Evolutionary conservation across 2,113 vertebrate species (phyloP), one percentile per base, ranked within the genome.

Genomic region (Spea multiplicata): DNA sequence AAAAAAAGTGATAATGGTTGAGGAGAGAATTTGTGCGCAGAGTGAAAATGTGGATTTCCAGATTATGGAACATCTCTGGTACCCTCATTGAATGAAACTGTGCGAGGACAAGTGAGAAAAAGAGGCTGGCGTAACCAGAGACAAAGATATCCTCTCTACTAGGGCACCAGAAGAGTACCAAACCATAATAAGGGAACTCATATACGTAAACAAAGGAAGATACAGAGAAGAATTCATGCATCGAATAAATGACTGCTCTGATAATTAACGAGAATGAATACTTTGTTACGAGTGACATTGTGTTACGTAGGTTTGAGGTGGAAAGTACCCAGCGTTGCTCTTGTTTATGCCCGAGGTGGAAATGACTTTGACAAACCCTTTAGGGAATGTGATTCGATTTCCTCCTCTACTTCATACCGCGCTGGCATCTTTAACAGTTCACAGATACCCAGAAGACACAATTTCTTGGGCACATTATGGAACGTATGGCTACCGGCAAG

Each of bases 311-410:
- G 17, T 48, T 62, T 1, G 49, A 57, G 47, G 66, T 50, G 76
- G 45, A 50, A 6, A 55, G 9, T 46, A 66, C 49, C 50, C 77
- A 46, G 45, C 16, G 44, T 44, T 70, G 30, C 44, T 44, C 49
- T 67, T 80, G 64, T 80, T 80, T 73, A 73, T 53, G 71, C 71
- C 71, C 44, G 45, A 16, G 77, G 77, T 73, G 52, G 49, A 67
- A 73, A 49, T 57, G 49, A 55, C 14, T 73, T 17, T 45, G 55
- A 73, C 9, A 57, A 16, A 48, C 61, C 53, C 76, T 71, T 52
- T 8, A 45, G 68, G 59, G 68, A 53, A 5, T 6, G 7, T 57
- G 59, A 73, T 67, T 53, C 47, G 70, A 48, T 48, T 52, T 67
- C 48, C 50, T 66, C 30, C 8, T 44, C 6, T 59, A n/a, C 62